Evolutionary conservation across 2,113 vertebrate genomes (phyloP).

Genomic region (Geococcyx californianus): DNA sequence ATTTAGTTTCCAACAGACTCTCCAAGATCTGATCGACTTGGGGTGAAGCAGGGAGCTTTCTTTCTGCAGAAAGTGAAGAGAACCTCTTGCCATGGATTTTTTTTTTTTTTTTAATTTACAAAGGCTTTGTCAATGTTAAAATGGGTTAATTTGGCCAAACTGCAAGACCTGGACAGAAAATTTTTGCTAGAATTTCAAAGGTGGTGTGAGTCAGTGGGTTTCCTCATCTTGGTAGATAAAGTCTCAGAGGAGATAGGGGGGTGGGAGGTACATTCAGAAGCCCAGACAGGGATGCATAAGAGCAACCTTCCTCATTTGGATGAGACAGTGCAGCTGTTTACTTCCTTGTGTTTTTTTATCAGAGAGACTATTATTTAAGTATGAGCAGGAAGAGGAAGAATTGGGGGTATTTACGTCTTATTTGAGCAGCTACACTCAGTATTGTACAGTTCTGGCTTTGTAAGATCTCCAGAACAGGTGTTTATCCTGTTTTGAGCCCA

Average conservation of each 20-base stretch:
- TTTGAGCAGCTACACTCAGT: background rate
- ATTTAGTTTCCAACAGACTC: rapidly evolving
- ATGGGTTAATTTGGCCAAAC: background rate
- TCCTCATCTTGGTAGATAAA: background rate
- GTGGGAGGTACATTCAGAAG: background rate
- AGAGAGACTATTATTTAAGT: background rate
- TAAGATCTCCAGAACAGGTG: background rate
- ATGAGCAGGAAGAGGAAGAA: background rate
- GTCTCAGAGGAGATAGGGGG: background rate
- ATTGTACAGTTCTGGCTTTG: background rate
- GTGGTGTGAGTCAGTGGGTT: background rate
- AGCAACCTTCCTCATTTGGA: background rate
- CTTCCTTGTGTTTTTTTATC: background rate
- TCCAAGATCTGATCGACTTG: background rate
- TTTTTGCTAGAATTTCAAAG: background rate
- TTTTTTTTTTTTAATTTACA: background rate
- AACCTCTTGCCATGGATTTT: background rate
- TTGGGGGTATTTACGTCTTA: background rate
- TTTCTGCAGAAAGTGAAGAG: background rate
- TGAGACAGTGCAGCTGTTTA: background rate
- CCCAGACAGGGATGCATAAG: background rate
- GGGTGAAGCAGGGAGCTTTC: background rate
- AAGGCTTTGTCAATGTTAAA: rapidly evolving
- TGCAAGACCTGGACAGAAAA: background rate
- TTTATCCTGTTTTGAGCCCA: background rate